Evolutionary conservation across 2,888 invertebrate genomes (phyloP), one percentile per base, ranked within the genome.

Genomic region (Lycaena phlaeas): DNA sequence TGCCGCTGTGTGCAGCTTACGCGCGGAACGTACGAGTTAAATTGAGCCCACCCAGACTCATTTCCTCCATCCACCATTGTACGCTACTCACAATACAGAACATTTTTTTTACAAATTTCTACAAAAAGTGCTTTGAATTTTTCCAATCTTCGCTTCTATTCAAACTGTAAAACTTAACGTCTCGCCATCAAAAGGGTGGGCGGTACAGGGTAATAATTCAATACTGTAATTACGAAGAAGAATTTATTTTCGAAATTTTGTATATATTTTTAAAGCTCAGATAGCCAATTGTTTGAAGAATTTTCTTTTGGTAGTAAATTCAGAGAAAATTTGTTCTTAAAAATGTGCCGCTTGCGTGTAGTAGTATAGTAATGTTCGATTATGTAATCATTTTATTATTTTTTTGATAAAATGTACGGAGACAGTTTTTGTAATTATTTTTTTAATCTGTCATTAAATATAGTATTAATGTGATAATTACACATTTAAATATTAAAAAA

Each of bases 21-120:
- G 57, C 54, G 55, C 56, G 53, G 45, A 40, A 50, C 56, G 65
- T 64, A 65, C 69, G 71, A 74, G 79, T 75, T 82, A 79, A 82
- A 81, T 79, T 78, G 79, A 78, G 81, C 75, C 69, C 70, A 65
- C 73, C 79, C 78, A 81, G 81, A 81, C 81, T 78, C 79, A 79
- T 82, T 82, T 82, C 81, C 81, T 81, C 70, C 68, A 69, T 66
- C 72, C 64, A 61, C 75, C 67, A 82, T 82, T 82, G 82, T 82
- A 64, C 68, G 64, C 71, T 68, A 70, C 69, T 76, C 77, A 81
- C 81, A 82, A 84, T 81, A 79, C 81, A 79, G 79, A 82, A 81
- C 77, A 81, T 77, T 79, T 79, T 76, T 79, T 61, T 64, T 74
- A 73, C 70, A 68, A 78, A 79, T 78, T 81, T 75, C 75, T 64